phyloP scores from a whole-genome alignment of 2,888 invertebrate species.

The Meghimatium bilineatum region DNA sequence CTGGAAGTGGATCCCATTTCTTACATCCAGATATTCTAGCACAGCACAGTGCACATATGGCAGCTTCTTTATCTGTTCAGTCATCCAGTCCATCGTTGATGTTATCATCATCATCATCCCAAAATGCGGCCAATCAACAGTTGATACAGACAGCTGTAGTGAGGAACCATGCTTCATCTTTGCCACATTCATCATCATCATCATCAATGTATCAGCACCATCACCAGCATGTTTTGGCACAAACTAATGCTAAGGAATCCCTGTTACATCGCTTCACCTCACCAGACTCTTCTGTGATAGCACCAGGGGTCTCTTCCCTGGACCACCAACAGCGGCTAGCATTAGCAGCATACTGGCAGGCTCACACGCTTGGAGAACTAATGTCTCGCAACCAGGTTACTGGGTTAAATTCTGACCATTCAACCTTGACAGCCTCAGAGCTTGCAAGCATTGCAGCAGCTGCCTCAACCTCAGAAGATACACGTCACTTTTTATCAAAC shows the following conservation, averaged over 20 bases:
- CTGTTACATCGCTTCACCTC: constrained; percentile 36
- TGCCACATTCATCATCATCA: constrained; percentile 19
- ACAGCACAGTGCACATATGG: constrained; percentile 38
- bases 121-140: constrained; percentile 40
- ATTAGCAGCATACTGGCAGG: constrained; percentile 38
- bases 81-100: constrained; percentile 36
- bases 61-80: constrained; percentile 37
- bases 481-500: constrained; percentile 10
- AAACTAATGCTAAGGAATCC: constrained; percentile 21
- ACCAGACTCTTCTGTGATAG: constrained; percentile 13
- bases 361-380: constrained; percentile 19
- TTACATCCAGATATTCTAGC: constrained; percentile 36
- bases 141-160: constrained; percentile 30
- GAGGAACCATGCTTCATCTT: constrained; percentile 19
- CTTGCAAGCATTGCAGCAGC: constrained; percentile 39
- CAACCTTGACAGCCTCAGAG: constrained; percentile 24
- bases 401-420: constrained; percentile 35
- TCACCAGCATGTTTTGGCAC: background rate
- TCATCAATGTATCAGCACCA: constrained; percentile 13
- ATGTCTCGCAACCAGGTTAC: constrained; percentile 37
- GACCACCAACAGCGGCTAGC: constrained; percentile 35
- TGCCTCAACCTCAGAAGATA: constrained; percentile 37
- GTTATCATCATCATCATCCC: constrained; percentile 33
- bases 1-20: constrained; percentile 6
- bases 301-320: constrained; percentile 9